A percentile compares a stretch with the other conserved stretches of the same genome.
Evolutionary conservation across 1,140 invertebrate genomes (phyloP).

Genomic region (Pentalonia nigronervosa): DNA sequence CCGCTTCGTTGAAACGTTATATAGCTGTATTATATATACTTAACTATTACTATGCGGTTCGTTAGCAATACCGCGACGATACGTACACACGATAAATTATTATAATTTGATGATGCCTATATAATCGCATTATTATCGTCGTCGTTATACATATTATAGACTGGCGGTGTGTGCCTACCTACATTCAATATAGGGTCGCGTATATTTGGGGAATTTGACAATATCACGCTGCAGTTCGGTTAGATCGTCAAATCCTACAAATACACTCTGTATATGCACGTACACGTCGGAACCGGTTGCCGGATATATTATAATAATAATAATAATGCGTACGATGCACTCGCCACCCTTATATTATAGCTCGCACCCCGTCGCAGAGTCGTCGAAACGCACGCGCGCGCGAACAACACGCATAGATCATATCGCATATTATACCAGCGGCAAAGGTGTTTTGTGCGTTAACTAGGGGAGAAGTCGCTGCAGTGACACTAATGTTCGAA

Average conservation of each 20-base stretch:
- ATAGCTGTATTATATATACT: no score
- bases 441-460: slow-evolving; percentile 32
- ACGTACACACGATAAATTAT: no score
- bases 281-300: neutral
- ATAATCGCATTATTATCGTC: no score
- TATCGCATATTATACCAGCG: neutral
- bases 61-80: no score
- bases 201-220: neutral
- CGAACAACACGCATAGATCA: neutral
- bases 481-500: slow-evolving; percentile 21
- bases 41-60: no score
- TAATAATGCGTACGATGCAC: no score
- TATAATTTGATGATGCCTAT: no score
- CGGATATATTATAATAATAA: neutral
- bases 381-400: neutral
- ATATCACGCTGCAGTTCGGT: neutral
- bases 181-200: neutral
- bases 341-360: neutral
- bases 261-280: neutral
- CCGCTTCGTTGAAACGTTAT: no score
- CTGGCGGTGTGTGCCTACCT: no score
- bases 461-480: neutral
- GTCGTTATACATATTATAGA: no score
- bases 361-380: neutral
- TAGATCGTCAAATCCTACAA: neutral